phyloP scores from a whole-genome alignment of 1,140 invertebrate species.

The Trichonephila clavata region DNA sequence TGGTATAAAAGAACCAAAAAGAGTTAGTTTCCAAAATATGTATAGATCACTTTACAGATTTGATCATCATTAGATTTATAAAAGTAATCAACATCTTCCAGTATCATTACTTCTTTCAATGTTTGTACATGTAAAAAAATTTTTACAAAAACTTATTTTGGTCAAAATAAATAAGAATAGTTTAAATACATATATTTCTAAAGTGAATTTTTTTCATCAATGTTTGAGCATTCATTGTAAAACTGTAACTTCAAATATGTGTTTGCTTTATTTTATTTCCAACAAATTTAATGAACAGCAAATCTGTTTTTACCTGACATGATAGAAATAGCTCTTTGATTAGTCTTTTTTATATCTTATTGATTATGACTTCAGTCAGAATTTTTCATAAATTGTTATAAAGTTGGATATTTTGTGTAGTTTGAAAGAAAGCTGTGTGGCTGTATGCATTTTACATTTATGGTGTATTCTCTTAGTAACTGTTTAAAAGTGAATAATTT shows the following conservation, averaged over 20 bases:
- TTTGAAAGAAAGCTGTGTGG: neutral
- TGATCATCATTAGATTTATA: neutral
- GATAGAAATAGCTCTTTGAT: no score
- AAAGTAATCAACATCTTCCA: neutral
- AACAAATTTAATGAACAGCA: no score
- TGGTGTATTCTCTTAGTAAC: neutral
- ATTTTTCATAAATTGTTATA: neutral
- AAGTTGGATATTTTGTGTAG: neutral
- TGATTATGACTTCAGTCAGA: neutral
- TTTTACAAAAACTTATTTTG: neutral
- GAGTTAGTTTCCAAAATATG: conserved; percentile 18
- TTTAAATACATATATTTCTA: neutral
- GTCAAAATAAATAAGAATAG: neutral
- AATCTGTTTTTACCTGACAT: no score
- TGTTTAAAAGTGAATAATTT: neutral
- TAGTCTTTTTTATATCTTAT: neutral
- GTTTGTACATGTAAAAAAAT: neutral
- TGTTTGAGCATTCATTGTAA: neutral
- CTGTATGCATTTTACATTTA: no score
- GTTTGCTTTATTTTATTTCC: no score
- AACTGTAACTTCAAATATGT: no score
- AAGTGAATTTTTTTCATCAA: neutral
- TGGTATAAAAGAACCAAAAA: neutral
- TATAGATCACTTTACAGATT: neutral
- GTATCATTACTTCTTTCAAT: neutral